These are phyloP conservation scores for Nematopogon swammerdamellus DNA, from an alignment of 2,888 invertebrate genomes.

Conservation along the genomic window DNA sequence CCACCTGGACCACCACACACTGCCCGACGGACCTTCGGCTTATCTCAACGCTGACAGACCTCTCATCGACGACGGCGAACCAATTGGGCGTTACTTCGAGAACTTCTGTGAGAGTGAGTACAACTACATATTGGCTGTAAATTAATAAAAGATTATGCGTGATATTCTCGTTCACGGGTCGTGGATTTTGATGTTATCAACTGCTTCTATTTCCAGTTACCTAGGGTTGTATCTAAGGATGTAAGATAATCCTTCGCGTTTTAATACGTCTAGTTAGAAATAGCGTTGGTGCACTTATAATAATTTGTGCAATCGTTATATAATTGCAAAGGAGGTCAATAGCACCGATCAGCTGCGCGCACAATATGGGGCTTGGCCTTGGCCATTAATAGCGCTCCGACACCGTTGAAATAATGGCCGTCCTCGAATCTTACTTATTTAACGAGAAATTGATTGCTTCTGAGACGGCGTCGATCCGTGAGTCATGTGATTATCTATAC, in stretches of 20 bases:
- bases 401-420: constrained; percentile 2
- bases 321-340: neutral
- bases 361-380: neutral
- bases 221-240: too few relatives aligned
- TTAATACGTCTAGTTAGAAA: too few relatives aligned
- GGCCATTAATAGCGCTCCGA: neutral
- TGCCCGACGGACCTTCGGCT: constrained; percentile 90
- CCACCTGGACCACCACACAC: constrained; percentile 87
- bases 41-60: constrained; percentile 88
- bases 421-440: constrained; percentile 2
- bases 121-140: constrained; percentile 1
- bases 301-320: too few relatives aligned
- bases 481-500: too few relatives aligned
- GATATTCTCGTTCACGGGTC: too few relatives aligned
- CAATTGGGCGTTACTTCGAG: constrained; percentile 86
- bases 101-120: constrained; percentile 86
- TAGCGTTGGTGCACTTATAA: too few relatives aligned
- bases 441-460: constrained; percentile 5
- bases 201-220: too few relatives aligned
- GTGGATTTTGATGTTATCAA: too few relatives aligned
- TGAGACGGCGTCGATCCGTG: neutral
- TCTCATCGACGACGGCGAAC: constrained; percentile 86
- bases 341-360: neutral
- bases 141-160: too few relatives aligned
- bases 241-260: too few relatives aligned